Conservation (phyloP, 2,797 vertebrate genomes). For the Meda fulgida region DNA sequence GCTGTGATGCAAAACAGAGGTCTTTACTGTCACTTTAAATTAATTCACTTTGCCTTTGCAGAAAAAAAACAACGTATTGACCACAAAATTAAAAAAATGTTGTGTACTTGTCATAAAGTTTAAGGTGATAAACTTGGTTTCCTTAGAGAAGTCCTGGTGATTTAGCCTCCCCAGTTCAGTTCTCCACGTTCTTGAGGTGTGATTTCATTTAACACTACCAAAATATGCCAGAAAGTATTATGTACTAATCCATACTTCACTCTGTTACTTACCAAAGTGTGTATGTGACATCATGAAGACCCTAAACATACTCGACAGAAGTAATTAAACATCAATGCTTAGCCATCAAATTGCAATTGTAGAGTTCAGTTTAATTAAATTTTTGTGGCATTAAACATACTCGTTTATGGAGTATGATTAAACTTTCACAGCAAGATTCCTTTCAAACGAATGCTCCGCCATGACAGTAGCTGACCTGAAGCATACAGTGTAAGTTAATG, state of each 20-base stretch:
- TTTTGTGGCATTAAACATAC: background rate
- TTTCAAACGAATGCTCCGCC: background rate
- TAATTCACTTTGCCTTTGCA: background rate
- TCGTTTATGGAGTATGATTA: background rate
- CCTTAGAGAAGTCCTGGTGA: background rate
- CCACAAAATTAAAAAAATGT: background rate
- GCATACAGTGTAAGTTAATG: background rate
- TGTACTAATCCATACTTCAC: background rate
- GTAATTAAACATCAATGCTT: background rate
- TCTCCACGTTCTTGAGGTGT: background rate
- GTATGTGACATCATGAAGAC: background rate
- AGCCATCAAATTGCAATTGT: background rate
- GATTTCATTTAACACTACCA: no score
- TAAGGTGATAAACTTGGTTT: background rate
- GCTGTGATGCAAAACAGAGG: no score
- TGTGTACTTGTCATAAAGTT: background rate
- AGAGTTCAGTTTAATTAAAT: background rate
- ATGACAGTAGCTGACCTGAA: no score
- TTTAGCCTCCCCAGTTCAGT: background rate
- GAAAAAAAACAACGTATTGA: background rate
- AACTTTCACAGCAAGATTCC: background rate
- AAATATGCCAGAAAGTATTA: background rate
- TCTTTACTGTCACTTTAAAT: background rate
- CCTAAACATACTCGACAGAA: background rate
- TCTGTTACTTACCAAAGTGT: background rate